Conservation (phyloP, 2,888 invertebrate species). For the Ectemnius lituratus region DNA sequence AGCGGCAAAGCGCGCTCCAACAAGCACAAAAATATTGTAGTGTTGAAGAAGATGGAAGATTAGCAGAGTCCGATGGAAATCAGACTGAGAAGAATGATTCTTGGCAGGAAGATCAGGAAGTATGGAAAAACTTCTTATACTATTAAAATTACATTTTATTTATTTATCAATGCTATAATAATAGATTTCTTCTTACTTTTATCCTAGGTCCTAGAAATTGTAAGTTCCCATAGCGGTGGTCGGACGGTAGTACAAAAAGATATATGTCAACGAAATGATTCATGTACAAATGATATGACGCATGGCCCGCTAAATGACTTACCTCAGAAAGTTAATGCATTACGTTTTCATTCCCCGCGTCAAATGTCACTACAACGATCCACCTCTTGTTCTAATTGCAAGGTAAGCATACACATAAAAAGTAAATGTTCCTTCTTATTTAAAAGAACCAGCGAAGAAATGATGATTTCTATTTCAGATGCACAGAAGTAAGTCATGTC, state of each 20-base stretch:
- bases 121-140: conserved; percentile 30
- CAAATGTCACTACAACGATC: conserved; percentile 71
- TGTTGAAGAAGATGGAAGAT: conserved; percentile 51
- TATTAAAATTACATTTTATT: not conserved
- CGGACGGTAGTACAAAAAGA: conserved; percentile 48
- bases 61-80: conserved; percentile 53
- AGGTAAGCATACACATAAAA: conserved; percentile 47
- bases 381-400: conserved; percentile 45
- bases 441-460: not conserved
- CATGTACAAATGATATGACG: conserved; percentile 51
- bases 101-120: conserved; percentile 76
- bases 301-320: conserved; percentile 74
- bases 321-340: conserved; percentile 80
- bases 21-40: conserved; percentile 55
- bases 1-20: conserved; percentile 51
- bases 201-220: conserved; percentile 72
- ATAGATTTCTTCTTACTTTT: conserved; percentile 5
- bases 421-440: not conserved
- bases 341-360: conserved; percentile 84
- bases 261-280: conserved; percentile 49
- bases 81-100: conserved; percentile 73
- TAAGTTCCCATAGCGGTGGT: conserved; percentile 64
- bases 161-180: not conserved
- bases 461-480: conserved; percentile 73
- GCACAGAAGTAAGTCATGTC: conserved; percentile 83